Base-by-base conservation (phyloP, 2,888 invertebrate species). In the Cerastoderma edule region DNA sequence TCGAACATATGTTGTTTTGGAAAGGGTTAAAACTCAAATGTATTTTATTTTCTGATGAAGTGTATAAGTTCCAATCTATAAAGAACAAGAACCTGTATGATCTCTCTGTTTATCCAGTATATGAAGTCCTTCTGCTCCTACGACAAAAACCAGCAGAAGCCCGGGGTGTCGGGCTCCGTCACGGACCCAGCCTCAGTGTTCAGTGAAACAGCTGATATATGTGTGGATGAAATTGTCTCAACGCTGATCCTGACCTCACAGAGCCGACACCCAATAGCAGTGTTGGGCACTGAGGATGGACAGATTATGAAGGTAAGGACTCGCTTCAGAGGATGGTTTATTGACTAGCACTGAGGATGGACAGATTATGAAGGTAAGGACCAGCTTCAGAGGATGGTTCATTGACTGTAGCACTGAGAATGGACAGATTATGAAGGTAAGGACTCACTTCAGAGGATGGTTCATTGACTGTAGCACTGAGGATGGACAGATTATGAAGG, bases 211-310 rank as follows among this genome's bases (percentile, higher is more conserved):
- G 81, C 81, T 0, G 72, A 67, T 39, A 50, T 81, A 0, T 81
- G 81, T 63, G 32, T 81, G 4, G 74, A 77, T 35, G 71, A 83
- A 39, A 72, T 79, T 44, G 63, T 79, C 8, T 67, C 76, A 1
- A 28, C 82, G 3, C 13, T 83, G 2, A 65, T 71, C 1, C 22
- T 68, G 33, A 79, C 75, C 4, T 33, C 35, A 24, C 82, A 83
- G 48, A n/a, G 39, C 3, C 27, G 46, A 19, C 82, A 83, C 48
- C 79, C 82, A 48, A 77, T 83, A 19, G 77, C 73, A 16, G 72
- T 83, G 1, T 46, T 83, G 0, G 82, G 82, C 30, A 83, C 82
- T 16, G 28, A 46, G 4, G 77, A 79, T 66, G 82, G 82, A 22
- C 66, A 75, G 8, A 27, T 83, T 48, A 50, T 83, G 46, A 83